A percentile compares a stretch with the other conserved stretches of the same genome.
Evolutionary conservation across 2,113 vertebrate species (phyloP).

Genomic region (Chaenogobius annularis): DNA sequence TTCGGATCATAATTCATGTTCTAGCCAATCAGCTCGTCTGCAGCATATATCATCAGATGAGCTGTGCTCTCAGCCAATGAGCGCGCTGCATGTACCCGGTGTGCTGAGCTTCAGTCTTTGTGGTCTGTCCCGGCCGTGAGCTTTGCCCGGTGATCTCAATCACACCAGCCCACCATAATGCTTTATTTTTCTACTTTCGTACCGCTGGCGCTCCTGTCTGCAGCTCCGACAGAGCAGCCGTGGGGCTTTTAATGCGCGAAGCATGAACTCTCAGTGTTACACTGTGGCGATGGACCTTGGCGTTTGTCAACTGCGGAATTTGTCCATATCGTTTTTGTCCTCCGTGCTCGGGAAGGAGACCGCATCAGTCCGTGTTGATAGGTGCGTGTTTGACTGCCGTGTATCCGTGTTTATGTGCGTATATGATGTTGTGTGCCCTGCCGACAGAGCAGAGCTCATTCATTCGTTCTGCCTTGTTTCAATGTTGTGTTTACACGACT

Average conservation of each 20-base stretch:
- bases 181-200: conserved; percentile 57
- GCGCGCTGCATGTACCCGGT: conserved; percentile 11
- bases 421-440: no score
- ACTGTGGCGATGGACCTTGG: conserved; percentile 94
- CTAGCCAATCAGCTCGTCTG: conserved; percentile 5
- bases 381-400: conserved; percentile 68
- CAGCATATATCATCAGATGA: conserved; percentile 49
- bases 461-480: conserved; percentile 26
- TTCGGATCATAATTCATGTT: neutral
- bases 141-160: conserved; percentile 31
- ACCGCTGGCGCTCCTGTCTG: conserved; percentile 33
- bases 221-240: neutral
- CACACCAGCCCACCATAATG: conserved; percentile 37
- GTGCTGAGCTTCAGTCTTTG: conserved; percentile 58
- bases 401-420: no score
- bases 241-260: conserved; percentile 67
- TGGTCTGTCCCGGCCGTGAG: conserved; percentile 41
- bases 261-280: conserved; percentile 90
- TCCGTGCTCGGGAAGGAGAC: conserved; percentile 89
- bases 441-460: conserved; percentile 6
- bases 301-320: conserved; percentile 93
- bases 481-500: neutral
- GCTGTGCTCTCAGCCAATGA: conserved; percentile 50
- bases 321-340: conserved; percentile 93
- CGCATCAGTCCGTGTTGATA: conserved; percentile 84